Evolutionary conservation across 2,888 invertebrate species (phyloP), one percentile per base, ranked within the genome.

Genomic region (Platycheirus albimanus): DNA sequence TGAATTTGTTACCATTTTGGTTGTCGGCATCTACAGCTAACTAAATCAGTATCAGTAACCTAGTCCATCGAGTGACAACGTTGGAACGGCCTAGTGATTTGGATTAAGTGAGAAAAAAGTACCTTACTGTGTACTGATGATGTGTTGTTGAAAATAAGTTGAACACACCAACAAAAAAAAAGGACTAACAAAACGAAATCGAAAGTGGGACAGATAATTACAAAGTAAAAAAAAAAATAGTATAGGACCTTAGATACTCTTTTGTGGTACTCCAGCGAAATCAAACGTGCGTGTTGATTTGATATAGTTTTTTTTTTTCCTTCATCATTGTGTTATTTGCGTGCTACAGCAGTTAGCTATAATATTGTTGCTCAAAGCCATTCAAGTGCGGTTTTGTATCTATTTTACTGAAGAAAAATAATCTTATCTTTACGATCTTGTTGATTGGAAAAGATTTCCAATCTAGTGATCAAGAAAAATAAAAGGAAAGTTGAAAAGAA

Each of bases 21-120:
- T 88, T 87, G 87, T 85, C 87, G 88, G 87, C 86, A 85, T 85
- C 84, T 61, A 85, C 87, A 85, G 86, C 87, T 87, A 87, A 87
- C 87, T 86, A 85, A 85, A 86, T 90, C 89, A 90, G 89, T 90
- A 88, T 89, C 89, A 89, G 88, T 89, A 89, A 89, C 88, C 88
- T 87, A 88, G 89, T 89, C 89, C 88, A 89, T 87, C 88, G 88
- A 88, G 88, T 88, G 88, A 90, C 89, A 88, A 87, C 88, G 87
- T 80, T 86, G 85, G n/a, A 87, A 87, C 88, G 87, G 87, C 87
- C 66, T 87, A 86, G 86, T 86, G 84, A 83, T 69, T 84, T 85
- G 79, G 85, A 67, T 83, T 38, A 38, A 79, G 78, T 74, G 67
- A 77, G 70, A 84, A 28, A 45, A 13, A 24, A 45, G 8, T n/a